phyloP scores from a whole-genome alignment of 2,888 invertebrate genomes.

The Caenorhabditis doughertyi region DNA sequence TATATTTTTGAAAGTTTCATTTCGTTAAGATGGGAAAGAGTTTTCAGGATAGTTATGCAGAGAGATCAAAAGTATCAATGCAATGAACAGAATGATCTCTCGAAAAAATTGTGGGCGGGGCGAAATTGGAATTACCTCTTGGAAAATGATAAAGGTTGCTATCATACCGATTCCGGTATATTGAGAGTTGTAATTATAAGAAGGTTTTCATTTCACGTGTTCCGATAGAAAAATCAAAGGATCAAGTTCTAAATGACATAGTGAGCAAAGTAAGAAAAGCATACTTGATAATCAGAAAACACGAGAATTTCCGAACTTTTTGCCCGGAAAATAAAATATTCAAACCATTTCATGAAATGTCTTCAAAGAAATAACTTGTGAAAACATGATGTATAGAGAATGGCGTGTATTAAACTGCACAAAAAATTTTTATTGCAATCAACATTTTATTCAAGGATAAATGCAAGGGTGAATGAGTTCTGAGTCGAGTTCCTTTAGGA shows the following conservation, averaged over 20 bases:
- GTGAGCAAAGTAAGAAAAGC: too few relatives aligned
- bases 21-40: too few relatives aligned
- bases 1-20: too few relatives aligned
- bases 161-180: background rate
- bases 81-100: too few relatives aligned
- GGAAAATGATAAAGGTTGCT: background rate
- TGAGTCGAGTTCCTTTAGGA: slow-evolving; percentile 31
- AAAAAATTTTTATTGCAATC: background rate
- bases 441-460: background rate
- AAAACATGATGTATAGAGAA: too few relatives aligned
- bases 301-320: too few relatives aligned
- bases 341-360: too few relatives aligned
- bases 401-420: too few relatives aligned
- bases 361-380: too few relatives aligned
- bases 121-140: background rate
- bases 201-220: background rate
- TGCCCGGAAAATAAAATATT: too few relatives aligned
- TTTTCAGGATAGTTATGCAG: too few relatives aligned
- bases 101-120: background rate
- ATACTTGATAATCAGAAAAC: too few relatives aligned
- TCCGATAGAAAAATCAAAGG: background rate
- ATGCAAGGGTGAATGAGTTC: background rate
- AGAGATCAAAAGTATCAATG: background rate
- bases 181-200: background rate
- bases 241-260: background rate